A percentile compares a stretch with the other conserved stretches of the same genome.
Conservation (phyloP, 2,797 vertebrate genomes). For the Helicolenus hilgendorfi region DNA sequence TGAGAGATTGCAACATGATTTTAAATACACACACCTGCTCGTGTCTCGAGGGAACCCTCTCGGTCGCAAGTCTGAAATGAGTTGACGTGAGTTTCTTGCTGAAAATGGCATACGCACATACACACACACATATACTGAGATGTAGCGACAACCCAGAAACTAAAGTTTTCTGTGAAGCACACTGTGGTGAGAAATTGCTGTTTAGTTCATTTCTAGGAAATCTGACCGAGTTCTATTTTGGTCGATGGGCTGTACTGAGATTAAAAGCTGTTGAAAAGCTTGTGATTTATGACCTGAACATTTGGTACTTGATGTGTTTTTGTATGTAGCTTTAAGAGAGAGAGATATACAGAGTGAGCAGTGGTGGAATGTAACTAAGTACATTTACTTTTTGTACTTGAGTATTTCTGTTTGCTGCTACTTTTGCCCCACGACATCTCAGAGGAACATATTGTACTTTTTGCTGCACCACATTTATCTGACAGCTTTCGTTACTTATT, state of each 20-base stretch:
- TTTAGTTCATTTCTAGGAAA: conserved; percentile 42
- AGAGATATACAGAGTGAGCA: not conserved
- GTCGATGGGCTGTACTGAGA: conserved; percentile 33
- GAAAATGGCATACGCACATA: not conserved
- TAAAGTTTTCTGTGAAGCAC: not conserved
- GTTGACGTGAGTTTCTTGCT: conserved; percentile 9
- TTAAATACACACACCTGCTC: conserved; percentile 7
- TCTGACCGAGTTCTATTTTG: conserved; percentile 26
- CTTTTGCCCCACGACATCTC: not conserved
- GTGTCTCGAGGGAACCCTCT: conserved; percentile 2
- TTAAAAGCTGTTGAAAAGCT: conserved; percentile 49
- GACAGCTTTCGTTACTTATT: not conserved
- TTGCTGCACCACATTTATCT: too few species aligned
- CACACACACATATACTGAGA: not conserved
- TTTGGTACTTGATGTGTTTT: not conserved
- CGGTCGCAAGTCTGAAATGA: conserved; percentile 18
- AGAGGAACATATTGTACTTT: not conserved
- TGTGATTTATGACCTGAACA: conserved; percentile 76
- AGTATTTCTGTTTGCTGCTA: not conserved
- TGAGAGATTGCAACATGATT: conserved; percentile 13
- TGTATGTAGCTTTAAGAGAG: conserved; percentile 28
- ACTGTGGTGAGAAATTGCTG: conserved; percentile 41
- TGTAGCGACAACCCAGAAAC: not conserved
- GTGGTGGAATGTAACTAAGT: not conserved
- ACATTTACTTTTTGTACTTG: not conserved